Conservation (phyloP, 2,797 vertebrate genomes). For the Poeciliopsis gracilis region DNA sequence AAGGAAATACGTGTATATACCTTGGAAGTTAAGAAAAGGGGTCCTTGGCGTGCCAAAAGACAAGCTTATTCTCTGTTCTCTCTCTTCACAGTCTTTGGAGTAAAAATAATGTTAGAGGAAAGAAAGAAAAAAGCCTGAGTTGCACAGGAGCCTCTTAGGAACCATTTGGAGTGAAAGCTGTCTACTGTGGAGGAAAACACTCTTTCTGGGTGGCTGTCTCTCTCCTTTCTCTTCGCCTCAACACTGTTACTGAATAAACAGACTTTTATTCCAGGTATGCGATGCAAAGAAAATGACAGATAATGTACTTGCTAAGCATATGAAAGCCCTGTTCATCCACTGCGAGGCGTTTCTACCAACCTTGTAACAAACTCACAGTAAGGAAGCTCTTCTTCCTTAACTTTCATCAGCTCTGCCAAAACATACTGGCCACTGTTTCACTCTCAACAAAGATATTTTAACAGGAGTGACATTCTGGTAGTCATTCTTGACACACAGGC, state of each 20-base stretch:
- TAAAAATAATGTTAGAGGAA: constrained; percentile 59
- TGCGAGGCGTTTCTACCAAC: constrained; percentile 43
- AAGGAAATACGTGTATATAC: constrained; percentile 30
- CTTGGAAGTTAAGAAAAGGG: constrained; percentile 53
- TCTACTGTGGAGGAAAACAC: constrained; percentile 59
- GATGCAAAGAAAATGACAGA: constrained; percentile 65
- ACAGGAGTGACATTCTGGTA: constrained; percentile 38
- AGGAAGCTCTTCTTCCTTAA: constrained; percentile 35
- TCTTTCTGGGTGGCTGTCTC: constrained; percentile 55
- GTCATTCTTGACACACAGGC: constrained; percentile 55
- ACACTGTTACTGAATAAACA: constrained; percentile 59
- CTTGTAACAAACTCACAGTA: constrained; percentile 32
- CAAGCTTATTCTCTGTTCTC: constrained; percentile 50
- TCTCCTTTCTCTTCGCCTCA: constrained; percentile 40
- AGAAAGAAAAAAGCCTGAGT: constrained; percentile 69
- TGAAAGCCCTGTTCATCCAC: constrained; percentile 55
- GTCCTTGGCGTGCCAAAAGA: constrained; percentile 52
- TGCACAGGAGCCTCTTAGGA: constrained; percentile 55
- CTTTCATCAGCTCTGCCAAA: constrained; percentile 42
- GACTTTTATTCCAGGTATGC: constrained; percentile 72
- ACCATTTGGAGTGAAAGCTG: constrained; percentile 58
- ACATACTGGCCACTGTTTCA: constrained; percentile 52
- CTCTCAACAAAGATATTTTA: constrained; percentile 55
- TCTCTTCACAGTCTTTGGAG: constrained; percentile 60
- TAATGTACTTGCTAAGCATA: constrained; percentile 63